These are phyloP conservation scores for Neotoma lepida DNA, from an alignment of 2,113 vertebrate genomes.

Conservation along the genomic window DNA sequence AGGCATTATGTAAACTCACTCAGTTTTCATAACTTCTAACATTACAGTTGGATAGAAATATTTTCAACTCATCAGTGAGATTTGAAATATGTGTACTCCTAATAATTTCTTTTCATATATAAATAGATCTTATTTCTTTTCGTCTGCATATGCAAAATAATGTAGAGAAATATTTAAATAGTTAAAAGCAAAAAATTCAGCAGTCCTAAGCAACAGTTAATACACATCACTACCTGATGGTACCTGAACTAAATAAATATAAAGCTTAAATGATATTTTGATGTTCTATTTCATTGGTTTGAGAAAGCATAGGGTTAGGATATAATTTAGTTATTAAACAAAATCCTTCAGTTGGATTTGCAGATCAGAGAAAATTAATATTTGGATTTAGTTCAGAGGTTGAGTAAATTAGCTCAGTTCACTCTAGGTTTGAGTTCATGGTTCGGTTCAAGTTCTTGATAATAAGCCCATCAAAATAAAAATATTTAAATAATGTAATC, in stretches of 20 bases:
- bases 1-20: conserved; percentile 3
- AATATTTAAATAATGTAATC: conserved; percentile 73
- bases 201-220: conserved; percentile 45
- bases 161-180: conserved; percentile 54
- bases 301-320: conserved; percentile 60
- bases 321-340: conserved; percentile 69
- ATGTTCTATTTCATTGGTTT: conserved; percentile 53
- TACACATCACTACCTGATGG: not conserved
- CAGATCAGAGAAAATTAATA: conserved; percentile 71
- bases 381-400: conserved; percentile 76
- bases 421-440: conserved; percentile 68
- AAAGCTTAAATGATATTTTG: conserved; percentile 60
- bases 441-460: conserved; percentile 71
- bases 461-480: conserved; percentile 71
- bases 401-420: conserved; percentile 76
- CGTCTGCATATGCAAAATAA: not conserved
- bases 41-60: conserved; percentile 28
- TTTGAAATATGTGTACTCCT: not conserved
- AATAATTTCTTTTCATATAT: conserved; percentile 41
- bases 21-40: conserved; percentile 46
- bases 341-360: conserved; percentile 59
- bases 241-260: conserved; percentile 42
- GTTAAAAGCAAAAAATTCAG: conserved; percentile 2
- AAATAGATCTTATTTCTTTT: conserved; percentile 31
- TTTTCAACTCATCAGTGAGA: conserved; percentile 52